Conservation (phyloP, 2,797 vertebrate genomes). For the Ctenosaura bakeri region DNA sequence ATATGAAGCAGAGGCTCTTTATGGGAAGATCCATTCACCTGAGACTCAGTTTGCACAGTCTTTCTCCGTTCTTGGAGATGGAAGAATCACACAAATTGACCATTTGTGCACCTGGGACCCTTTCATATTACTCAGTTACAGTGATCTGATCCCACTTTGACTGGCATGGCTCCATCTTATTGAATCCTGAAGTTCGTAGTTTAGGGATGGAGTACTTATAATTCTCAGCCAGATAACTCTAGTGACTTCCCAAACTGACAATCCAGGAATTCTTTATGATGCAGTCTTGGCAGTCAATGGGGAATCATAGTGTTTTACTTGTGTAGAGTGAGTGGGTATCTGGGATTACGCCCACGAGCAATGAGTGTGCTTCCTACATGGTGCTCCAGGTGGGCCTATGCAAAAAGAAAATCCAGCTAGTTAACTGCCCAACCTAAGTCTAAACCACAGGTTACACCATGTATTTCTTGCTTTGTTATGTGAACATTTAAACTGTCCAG, state of each 20-base stretch:
- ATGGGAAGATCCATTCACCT: not conserved
- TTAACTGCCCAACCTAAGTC: not conserved
- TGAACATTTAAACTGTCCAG: constrained; percentile 21
- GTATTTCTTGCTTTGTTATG: not conserved
- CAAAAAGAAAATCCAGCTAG: not conserved
- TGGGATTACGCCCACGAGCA: no score
- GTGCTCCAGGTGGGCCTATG: not conserved
- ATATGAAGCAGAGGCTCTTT: not conserved
- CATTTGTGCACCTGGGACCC: no score
- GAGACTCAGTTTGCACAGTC: not conserved
- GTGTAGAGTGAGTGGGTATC: no score
- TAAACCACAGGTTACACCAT: not conserved
- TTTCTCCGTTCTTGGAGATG: not conserved
- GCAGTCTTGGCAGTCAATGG: no score
- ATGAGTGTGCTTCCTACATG: not conserved
- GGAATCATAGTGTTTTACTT: no score
- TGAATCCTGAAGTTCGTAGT: no score
- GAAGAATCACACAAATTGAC: not conserved
- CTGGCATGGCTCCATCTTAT: no score
- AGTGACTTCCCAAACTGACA: no score
- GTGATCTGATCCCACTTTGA: no score
- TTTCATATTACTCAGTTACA: not conserved
- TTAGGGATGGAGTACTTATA: no score
- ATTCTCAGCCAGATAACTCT: no score
- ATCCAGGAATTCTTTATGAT: no score